Base-by-base conservation (phyloP, 2,797 vertebrate genomes). In the Poeciliopsis presidionis region DNA sequence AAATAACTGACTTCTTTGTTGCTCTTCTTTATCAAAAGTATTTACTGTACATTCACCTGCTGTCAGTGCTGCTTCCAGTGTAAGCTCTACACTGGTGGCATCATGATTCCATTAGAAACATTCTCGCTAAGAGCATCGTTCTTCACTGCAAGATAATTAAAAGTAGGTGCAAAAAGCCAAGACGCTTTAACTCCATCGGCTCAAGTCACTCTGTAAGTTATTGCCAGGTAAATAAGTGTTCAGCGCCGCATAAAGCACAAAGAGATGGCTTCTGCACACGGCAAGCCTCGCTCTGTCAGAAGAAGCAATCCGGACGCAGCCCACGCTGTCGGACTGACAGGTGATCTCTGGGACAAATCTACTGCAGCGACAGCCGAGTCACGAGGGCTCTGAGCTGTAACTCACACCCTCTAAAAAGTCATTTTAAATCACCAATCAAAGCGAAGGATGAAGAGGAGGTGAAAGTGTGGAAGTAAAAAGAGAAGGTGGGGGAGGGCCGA, bases 391-490 rank as follows among this genome's bases (percentile, higher is more conserved):
- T 12, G 57, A 16, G 4, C 75, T 45, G 72, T 47, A 69, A 82
- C 72, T 83, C 78, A 75, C 79, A 70, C 47, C 30, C 70, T 61
- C 45, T 39, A 20, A 33, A 53, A 57, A 53, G 30, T 70, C 79
- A 45, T 33, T 61, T 76, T 45, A 73, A 67, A 69, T 73, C 76
- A 74, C 70, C 57, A 18, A 46, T 77, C 51, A 78, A 6, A 81
- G 45, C 18, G n/a, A 9, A 49, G 51, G 47, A 49, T 2, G 77
- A 78, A 30, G 82, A 82, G 65, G 86, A 77, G 76, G 82, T 45
- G 85, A 61, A 79, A 63, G 76, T 78, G 84, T 57, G 72, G 57
- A 74, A 72, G 49, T 67, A 53, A 71, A 74, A 84, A 53, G 49
- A 22, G 8, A 25, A 53, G 49, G 49, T 22, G 16, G 67, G 8